Evolutionary conservation across 2,888 invertebrate genomes (phyloP), one percentile per base, ranked within the genome.

Genomic region (Eledone cirrhosa): DNA sequence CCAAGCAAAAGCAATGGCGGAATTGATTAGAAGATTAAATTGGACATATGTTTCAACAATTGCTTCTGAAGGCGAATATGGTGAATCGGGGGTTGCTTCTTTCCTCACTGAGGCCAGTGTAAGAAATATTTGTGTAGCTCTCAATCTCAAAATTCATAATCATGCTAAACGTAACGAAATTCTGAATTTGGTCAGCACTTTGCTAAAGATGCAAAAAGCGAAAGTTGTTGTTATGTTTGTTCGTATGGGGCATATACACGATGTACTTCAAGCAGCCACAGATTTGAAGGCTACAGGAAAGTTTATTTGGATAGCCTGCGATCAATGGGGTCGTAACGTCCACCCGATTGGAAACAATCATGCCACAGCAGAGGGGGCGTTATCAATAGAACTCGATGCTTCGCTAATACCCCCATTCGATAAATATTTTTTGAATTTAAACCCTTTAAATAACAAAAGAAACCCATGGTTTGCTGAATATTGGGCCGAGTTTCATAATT

Each of bases 401-500:
- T 91, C 92, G 78, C 91, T 92, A 63, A 93, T 94, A 47, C 92
- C 93, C 0, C 93, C 93, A 65, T 94, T 94, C 85, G 94, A 94
- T 87, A 91, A 92, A 0, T 94, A 95, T 89, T 94, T 95, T 92
- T 81, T 84, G 59, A 84, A 81, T 27, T 92, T 93, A 48, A 95
- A 95, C 31, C 89, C 89, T 4, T 77, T 82, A 2, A 82, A 94
- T 88, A 98, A 98, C 91, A 93, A 93, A 83, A 93, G 97, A 80
- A 98, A 98, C 92, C 98, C 98, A 0, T 98, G 98, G 98, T 98
- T 98, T 93, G 94, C 95, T 13, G 95, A 95, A 86, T 94, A 94
- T 87, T 95, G 95, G 95, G 93, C 94, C 86, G 93, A 93, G 81
- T 93, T 93, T 13, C 94, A 94, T 86, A 92, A 92, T 77, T 95